Evolutionary conservation across 2,797 vertebrate species (phyloP), one percentile per base, ranked within the genome.

Genomic region (Tiaroga cobitis): DNA sequence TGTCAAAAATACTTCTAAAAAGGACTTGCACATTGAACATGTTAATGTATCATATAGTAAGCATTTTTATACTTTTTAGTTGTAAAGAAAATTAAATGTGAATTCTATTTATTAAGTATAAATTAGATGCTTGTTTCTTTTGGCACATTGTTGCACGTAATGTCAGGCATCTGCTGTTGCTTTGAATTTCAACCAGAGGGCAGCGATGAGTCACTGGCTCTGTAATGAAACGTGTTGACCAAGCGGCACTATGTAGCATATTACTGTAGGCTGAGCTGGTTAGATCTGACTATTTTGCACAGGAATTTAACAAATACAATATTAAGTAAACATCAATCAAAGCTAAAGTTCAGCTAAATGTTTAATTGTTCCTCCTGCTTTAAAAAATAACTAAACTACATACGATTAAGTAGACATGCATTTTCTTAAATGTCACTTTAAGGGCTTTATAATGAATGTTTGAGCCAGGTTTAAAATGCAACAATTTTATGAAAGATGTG

Each of bases 171-270:
- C 41, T 32, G 69, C n/a, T 43, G 59, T 75, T 67, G 24, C 54
- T 29, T 51, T 8, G 54, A 18, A 32, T 18, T 59, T 87, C 29
- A 79, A 65, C 72, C 24, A 87, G 86, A 81, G 72, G 65, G 41
- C 78, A 87, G 63, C 16, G 39, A 43, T 49, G 82, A 84, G 86
- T 59, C 39, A 59, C 59, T 26, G n/a, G 9, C 34, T 18, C 49
- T 59, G 15, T 9, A 76, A 49, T 37, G 13, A 67, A 78, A 19
- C 56, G 29, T 51, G 61, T 68, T 67, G 21, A n/a, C 41, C 13
- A 77, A 59, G 32, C 1, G 3, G 34, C 34, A 39, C 7, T 59
- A 16, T 77, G 51, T 56, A 59, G 32, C 74, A 61, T 78, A n/a
- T 61, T 29, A 41, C 24, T 26, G 15, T 41, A 18, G 15, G 15